Conservation (phyloP, 2,113 vertebrate species). For the Bubo bubo region DNA sequence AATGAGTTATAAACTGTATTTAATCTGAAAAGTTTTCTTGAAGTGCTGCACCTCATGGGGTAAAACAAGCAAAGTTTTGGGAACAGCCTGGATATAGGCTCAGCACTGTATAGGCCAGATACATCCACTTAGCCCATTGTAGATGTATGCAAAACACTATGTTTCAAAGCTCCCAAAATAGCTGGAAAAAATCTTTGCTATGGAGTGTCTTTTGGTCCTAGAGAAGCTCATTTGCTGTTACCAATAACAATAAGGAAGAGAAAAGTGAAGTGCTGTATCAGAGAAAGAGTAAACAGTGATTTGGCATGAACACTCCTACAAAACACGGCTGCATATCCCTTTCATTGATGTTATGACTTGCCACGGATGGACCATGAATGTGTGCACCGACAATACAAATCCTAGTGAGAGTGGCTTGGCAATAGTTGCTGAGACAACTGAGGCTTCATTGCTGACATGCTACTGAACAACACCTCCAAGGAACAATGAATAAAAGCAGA, state of each 20-base stretch:
- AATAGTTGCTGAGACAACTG: background rate
- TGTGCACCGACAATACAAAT: background rate
- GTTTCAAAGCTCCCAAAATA: background rate
- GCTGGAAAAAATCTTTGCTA: background rate
- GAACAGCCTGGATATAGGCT: background rate
- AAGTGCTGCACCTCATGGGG: background rate
- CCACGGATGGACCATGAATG: too few relatives aligned
- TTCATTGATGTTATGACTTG: background rate
- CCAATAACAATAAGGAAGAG: background rate
- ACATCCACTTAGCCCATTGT: background rate
- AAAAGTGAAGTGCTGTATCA: background rate
- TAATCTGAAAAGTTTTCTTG: background rate
- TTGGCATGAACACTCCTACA: background rate
- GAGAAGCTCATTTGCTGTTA: background rate
- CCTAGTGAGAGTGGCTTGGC: background rate
- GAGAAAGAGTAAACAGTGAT: background rate
- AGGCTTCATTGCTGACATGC: background rate
- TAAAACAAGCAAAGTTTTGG: background rate
- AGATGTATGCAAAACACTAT: background rate
- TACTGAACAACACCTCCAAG: background rate
- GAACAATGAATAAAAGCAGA: background rate
- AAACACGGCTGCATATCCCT: background rate
- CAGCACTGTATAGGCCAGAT: background rate
- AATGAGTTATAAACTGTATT: background rate
- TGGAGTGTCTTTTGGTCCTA: background rate